Percentiles rank a stretch among this genome's conserved stretches.
phyloP scores from a whole-genome alignment of 2,113 vertebrate species.

The Saccopteryx bilineata region DNA sequence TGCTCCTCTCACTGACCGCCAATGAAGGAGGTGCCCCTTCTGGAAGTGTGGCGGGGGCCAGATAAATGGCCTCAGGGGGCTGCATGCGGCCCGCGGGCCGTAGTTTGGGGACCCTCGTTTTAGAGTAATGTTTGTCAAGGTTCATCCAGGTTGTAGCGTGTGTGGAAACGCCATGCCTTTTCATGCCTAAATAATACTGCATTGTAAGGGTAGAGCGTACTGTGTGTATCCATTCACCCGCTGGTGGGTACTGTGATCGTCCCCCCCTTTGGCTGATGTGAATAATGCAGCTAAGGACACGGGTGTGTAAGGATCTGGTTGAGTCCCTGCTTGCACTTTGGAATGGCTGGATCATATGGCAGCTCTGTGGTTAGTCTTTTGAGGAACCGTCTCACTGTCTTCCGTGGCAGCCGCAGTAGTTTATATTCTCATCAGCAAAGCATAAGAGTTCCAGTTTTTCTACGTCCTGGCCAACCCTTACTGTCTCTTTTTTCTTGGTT shows the following conservation, averaged over 20 bases:
- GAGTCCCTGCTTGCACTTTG: too few relatives aligned
- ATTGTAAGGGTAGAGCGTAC: rapidly evolving
- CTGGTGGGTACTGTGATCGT: rapidly evolving
- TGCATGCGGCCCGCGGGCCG: too few relatives aligned
- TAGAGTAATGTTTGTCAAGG: rapidly evolving
- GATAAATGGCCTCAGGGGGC: too few relatives aligned
- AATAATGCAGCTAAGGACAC: rapidly evolving
- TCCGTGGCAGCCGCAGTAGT: neutral
- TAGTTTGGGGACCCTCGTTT: too few relatives aligned
- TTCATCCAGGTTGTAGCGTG: rapidly evolving
- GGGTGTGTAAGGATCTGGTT: rapidly evolving
- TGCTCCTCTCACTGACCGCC: too few relatives aligned
- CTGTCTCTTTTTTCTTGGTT: rapidly evolving
- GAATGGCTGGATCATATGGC: neutral
- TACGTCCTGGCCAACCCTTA: rapidly evolving
- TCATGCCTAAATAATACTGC: neutral
- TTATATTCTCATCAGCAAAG: rapidly evolving
- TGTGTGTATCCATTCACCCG: rapidly evolving
- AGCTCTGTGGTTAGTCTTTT: neutral
- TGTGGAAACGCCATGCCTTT: neutral
- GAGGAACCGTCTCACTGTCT: neutral
- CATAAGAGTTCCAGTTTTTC: rapidly evolving
- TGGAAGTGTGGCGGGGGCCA: too few relatives aligned
- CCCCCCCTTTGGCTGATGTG: neutral
- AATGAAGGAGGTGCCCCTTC: too few relatives aligned